Base-by-base conservation (phyloP, 2,797 vertebrate genomes). In the Megalops cyprinoides region DNA sequence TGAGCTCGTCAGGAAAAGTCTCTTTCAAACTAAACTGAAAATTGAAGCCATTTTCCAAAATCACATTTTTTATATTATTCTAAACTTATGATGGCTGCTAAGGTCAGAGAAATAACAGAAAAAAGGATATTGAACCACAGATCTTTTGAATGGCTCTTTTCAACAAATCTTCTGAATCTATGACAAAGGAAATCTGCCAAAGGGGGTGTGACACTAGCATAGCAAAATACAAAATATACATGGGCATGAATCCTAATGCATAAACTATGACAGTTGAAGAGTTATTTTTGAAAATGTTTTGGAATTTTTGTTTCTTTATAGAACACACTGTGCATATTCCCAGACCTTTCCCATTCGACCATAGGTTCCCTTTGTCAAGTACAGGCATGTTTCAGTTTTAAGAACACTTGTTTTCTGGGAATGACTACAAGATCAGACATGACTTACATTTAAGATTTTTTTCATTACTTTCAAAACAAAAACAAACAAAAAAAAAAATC, bases 361-460 rank as follows among this genome's bases (percentile, higher is more conserved):
- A 14, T 44, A 56, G 25, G 28, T 81, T 67, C 76, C 71, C 44
- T 69, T 81, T 58, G 69, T 74, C 81, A 78, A 82, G 75, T 85
- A 84, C 67, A 79, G 55, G 73, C 82, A 84, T 81, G 82, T 87
- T 84, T 82, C 78, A 79, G 80, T 75, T 80, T 53, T 1, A 83
- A 76, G 82, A n/a, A 69, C 49, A 79, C 25, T 79, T 83, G 69
- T 80, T 58, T 37, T 25, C 34, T 80, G 48, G 65, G 37, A 51
- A 28, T 65, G 55, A 23, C 53, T 56, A 58, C 86, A 86, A 79
- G 86, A 79, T 77, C 80, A 48, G 56, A 85, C 85, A 71, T 81
- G 83, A 84, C 9, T 58, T 37, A 76, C 31, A 55, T 55, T 31
- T 49, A n/a, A 37, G 7, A 20, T 67, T 37, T 69, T 73, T 37